These are phyloP conservation scores for Erethizon dorsatum DNA, from an alignment of 2,797 vertebrate species.

Conservation along the genomic window DNA sequence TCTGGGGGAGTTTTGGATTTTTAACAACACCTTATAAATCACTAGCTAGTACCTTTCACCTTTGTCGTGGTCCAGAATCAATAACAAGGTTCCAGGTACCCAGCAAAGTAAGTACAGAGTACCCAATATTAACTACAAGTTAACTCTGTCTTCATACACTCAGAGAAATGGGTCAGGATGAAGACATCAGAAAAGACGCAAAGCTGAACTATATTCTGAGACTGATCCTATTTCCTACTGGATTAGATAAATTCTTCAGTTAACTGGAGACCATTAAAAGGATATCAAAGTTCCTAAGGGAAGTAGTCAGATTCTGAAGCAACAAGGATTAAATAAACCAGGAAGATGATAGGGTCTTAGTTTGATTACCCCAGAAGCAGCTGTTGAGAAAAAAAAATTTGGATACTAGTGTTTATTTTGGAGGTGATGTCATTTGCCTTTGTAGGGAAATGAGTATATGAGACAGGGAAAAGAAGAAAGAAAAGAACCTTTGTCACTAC, in stretches of 20 bases:
- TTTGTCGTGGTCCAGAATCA: not conserved
- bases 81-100: not conserved
- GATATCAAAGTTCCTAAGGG: not conserved
- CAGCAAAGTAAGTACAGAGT: conserved; percentile 35
- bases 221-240: not conserved
- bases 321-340: conserved; percentile 5
- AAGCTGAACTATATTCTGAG: not conserved
- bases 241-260: not conserved
- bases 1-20: not conserved
- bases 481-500: not conserved
- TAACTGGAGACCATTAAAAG: not conserved
- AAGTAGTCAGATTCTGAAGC: conserved; percentile 20
- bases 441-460: not conserved
- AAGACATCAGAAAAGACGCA: not conserved
- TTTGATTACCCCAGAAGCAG: conserved; percentile 8
- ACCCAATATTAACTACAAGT: not conserved
- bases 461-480: not conserved
- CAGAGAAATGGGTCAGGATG: not conserved
- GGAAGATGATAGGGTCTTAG: not conserved
- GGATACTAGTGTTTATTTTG: not conserved
- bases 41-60: not conserved
- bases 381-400: not conserved
- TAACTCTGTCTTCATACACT: not conserved
- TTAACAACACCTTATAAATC: conserved; percentile 48
- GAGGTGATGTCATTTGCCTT: not conserved